Base-by-base conservation (phyloP, 1,140 invertebrate species). In the Thereuonema tuberculata region DNA sequence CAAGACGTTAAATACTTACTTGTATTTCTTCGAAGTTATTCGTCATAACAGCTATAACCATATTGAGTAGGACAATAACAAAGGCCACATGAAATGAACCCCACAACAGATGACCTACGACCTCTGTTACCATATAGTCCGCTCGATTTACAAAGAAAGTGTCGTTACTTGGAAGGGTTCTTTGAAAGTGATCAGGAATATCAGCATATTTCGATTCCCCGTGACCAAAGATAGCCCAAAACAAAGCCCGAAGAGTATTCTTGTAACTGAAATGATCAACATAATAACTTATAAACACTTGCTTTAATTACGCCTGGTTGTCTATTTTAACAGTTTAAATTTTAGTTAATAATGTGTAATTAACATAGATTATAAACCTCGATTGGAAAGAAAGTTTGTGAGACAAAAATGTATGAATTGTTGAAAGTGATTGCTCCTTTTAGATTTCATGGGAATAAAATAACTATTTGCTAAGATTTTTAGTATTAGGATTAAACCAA, bases 11-110 rank as follows among this genome's bases (percentile, higher is more conserved):
- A n/a, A n/a, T 9, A 26, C 53, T 26, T 29, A 55, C 53, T 14
- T 55, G 24, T 9, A 55, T 55, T 3, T 9, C 17, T 53, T 84
- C 82, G 67, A 84, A 85, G 1, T 82, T 84, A 63, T 84, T 84
- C 15, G 82, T 81, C 81, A 87, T 85, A 67, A 84, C 84, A 2
- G 84, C 85, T 63, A 87, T 85, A 26, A 87, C 74, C 82, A 86
- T 85, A 70, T 87, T 87, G 27, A 86, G 68, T n/a, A 86, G 77
- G 24, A 86, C 78, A 52, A 86, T 77, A 31, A 86, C 82, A n/a
- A 78, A 80, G 50, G 86, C 77, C 50, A 83, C 79, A 69, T 82
- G 79, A 65, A 82, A 84, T 31, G 75, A 74, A 5, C 79, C 81
- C 64, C 83, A 85, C 27, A 79, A 75, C n/a, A 81, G 72, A 64